A percentile compares a stretch with the other conserved stretches of the same genome.
phyloP scores from a whole-genome alignment of 2,113 vertebrate species.

The Ciconia boyciana region DNA sequence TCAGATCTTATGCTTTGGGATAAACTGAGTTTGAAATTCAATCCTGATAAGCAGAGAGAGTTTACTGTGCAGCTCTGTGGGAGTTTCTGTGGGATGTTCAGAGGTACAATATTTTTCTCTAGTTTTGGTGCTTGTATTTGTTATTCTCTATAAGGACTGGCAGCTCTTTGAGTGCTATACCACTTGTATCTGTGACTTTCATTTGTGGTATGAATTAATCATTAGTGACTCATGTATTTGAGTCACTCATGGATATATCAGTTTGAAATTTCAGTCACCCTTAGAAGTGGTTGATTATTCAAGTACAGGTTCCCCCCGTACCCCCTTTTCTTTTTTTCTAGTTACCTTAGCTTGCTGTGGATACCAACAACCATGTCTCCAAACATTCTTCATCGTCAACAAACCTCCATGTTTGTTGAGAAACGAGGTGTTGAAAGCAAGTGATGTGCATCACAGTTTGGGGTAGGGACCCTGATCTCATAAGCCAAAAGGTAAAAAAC shows the following conservation, averaged over 20 bases:
- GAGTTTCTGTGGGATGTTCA: background rate
- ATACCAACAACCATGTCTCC: background rate
- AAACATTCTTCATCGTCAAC: background rate
- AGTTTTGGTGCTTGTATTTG: background rate
- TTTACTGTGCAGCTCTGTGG: background rate
- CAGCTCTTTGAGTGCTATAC: background rate
- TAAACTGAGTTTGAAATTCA: background rate
- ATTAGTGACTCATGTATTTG: background rate
- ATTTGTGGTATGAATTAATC: background rate
- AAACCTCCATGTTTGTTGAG: background rate
- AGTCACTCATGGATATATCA: background rate
- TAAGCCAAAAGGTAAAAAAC: background rate
- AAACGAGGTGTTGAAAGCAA: background rate
- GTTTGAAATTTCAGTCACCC: background rate
- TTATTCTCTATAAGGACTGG: background rate
- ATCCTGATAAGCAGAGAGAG: background rate
- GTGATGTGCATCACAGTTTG: background rate
- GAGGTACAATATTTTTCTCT: background rate
- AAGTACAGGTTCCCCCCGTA: rapidly evolving
- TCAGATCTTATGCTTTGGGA: background rate
- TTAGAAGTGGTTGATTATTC: background rate
- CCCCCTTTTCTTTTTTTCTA: background rate
- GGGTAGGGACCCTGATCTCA: background rate
- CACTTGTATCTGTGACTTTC: background rate
- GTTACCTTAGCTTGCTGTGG: background rate